phyloP scores from a whole-genome alignment of 2,113 vertebrate species.

The Synodontis membranacea region DNA sequence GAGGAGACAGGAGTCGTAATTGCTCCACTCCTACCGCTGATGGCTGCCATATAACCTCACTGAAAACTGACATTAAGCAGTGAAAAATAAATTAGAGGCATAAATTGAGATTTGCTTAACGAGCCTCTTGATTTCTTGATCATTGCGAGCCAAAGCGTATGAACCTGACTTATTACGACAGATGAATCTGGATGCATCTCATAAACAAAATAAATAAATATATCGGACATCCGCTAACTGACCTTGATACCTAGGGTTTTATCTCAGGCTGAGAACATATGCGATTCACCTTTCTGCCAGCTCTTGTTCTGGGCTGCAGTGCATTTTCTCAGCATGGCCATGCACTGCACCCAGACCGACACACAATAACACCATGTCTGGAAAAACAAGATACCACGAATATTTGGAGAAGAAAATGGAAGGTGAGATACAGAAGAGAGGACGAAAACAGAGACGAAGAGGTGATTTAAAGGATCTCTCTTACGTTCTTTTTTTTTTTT shows the following conservation, averaged over 20 bases:
- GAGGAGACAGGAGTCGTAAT: constrained; percentile 43
- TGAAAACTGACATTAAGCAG: constrained; percentile 39
- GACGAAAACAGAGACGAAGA: constrained; percentile 9
- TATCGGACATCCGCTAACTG: constrained; percentile 20
- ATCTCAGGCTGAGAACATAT: constrained; percentile 34
- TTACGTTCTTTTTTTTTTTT: constrained; percentile 19
- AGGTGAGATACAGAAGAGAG: constrained; percentile 35
- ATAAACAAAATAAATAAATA: constrained; percentile 11
- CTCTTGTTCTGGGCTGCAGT: constrained; percentile 26
- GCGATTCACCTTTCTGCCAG: constrained; percentile 44
- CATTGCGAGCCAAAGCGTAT: constrained; percentile 17
- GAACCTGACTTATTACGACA: constrained; percentile 31
- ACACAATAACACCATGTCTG: constrained; percentile 35
- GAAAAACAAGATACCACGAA: constrained; percentile 44
- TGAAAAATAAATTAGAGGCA: constrained; percentile 39
- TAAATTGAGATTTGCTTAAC: constrained; percentile 27
- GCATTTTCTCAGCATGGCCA: constrained; percentile 24
- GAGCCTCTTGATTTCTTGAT: constrained; percentile 30
- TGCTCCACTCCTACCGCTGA: constrained; percentile 35
- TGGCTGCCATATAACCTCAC: constrained; percentile 27
- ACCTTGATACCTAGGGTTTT: constrained; percentile 43
- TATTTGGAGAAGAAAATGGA: constrained; percentile 30
- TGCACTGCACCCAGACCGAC: constrained; percentile 29
- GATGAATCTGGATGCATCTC: constrained; percentile 2
- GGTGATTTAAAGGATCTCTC: constrained; percentile 51